Base-by-base conservation (phyloP, 2,113 vertebrate species). In the Rhabdomys dilectus region DNA sequence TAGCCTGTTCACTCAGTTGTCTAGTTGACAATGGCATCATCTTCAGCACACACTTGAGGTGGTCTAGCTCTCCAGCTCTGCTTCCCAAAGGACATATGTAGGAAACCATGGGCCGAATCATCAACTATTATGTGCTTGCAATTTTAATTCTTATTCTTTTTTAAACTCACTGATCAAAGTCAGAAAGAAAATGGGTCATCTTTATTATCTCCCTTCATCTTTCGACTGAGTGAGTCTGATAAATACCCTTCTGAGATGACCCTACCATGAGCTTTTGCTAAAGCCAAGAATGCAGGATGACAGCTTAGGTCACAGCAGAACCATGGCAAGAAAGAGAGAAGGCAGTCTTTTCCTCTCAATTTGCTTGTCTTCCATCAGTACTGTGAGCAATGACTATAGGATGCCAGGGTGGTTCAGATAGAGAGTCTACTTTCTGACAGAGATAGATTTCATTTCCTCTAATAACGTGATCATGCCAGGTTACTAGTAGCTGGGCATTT, bases 81-180 rank as follows among this genome's bases (percentile, higher is more conserved):
- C 64, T 76, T 92, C 56, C 53, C 81, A 66, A 86, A 86, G 42
- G n/a, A 89, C 78, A 88, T 5, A 66, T 8, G 42, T 81, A 21
- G 62, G 81, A 89, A 87, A 82, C 42, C 12, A 64, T 12, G 58
- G 72, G n/a, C 1, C 70, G n/a, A 77, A 87, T 77, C 84, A 17
- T 78, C 90, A 91, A 75, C 72, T 89, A 42, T 68, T 48, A 80
- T 1, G 19, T 91, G 70, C 4, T 60, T 91, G 7, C 58, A 84
- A 93, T 78, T 84, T 85, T 51, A 84, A 66, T 75, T 91, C 62
- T 70, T 93, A 93, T 66, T 7, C 31, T 60, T 92, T 48, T 91
- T 92, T 91, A 60, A 9, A 88, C 51, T 16, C 24, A 86, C 0
- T 60, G 42, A 89, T 89, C 75, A 84, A 93, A 66, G 45, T 88